Evolutionary conservation across 2,113 vertebrate genomes (phyloP).

Genomic region (Phainopepla nitens): DNA sequence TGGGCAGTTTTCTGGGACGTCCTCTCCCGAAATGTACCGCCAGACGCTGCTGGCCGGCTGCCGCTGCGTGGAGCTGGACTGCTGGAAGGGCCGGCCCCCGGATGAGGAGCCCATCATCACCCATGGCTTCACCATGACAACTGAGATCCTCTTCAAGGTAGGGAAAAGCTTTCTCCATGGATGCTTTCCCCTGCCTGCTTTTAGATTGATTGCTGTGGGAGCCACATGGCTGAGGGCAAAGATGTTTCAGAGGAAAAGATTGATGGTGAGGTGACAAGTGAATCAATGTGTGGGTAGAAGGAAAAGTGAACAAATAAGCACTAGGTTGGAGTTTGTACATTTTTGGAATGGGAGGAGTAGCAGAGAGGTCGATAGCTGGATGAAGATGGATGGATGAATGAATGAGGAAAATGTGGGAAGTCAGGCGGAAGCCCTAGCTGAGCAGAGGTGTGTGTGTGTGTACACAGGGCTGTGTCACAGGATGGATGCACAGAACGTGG

Average conservation of each 20-base stretch:
- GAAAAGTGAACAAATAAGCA: background rate
- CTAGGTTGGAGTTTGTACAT: background rate
- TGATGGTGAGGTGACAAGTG: background rate
- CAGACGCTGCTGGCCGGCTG: conserved; percentile 92
- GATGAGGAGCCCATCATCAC: conserved; percentile 98
- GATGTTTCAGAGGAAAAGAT: background rate
- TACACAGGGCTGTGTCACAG: background rate
- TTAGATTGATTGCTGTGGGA: background rate
- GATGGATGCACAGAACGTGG: background rate
- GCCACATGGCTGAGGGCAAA: background rate
- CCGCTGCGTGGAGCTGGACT: conserved; percentile 95
- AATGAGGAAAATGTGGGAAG: background rate
- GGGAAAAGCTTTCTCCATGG: background rate
- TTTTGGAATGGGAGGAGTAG: background rate
- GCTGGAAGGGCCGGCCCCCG: conserved; percentile 94
- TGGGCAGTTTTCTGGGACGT: conserved; percentile 92
- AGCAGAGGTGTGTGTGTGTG: background rate
- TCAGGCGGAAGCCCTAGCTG: background rate
- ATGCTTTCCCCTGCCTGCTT: background rate
- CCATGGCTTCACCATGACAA: conserved; percentile 98
- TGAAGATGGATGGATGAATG: background rate
- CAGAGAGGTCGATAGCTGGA: background rate
- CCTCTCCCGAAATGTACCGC: conserved; percentile 96
- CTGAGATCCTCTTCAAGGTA: conserved; percentile 96
- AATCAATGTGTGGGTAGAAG: background rate